Percentiles rank a stretch among this genome's conserved stretches.
These are phyloP conservation scores for Engraulis encrasicolus DNA, from an alignment of 2,113 vertebrate genomes.

Conservation along the genomic window DNA sequence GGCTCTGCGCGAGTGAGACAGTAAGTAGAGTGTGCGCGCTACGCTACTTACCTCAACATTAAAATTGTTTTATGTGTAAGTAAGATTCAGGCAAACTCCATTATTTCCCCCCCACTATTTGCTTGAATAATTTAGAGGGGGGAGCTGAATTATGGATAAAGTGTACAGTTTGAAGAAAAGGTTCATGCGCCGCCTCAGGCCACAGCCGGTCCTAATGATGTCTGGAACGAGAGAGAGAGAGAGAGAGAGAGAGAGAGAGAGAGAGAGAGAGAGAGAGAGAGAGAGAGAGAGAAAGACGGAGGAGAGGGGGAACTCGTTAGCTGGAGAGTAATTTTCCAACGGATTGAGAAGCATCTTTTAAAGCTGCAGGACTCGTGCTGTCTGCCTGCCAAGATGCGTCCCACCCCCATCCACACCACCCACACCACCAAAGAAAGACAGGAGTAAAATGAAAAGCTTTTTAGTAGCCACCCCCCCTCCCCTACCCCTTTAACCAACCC, in stretches of 20 bases:
- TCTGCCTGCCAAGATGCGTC: constrained; percentile 33
- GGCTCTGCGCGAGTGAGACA: background rate
- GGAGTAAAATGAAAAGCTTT: background rate
- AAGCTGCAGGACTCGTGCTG: constrained; percentile 75
- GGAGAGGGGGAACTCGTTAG: constrained; percentile 89
- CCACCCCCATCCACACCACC: background rate
- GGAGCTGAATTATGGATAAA: constrained; percentile 99
- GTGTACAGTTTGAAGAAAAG: constrained; percentile 99
- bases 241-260: constrained; percentile 80
- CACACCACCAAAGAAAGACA: background rate
- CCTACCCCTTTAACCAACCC: too few species aligned
- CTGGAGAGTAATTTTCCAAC: constrained; percentile 94
- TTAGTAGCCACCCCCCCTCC: background rate
- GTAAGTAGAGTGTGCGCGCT: background rate
- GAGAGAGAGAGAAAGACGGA: constrained; percentile 83
- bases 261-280: constrained; percentile 80
- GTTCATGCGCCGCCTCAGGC: constrained; percentile 93
- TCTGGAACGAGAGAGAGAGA: constrained; percentile 87
- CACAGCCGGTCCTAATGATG: constrained; percentile 97
- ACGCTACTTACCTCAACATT: constrained; percentile 72
- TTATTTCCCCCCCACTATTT: constrained; percentile 98
- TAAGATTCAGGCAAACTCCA: constrained; percentile 95
- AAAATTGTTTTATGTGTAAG: constrained; percentile 92
- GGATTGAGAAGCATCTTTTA: constrained; percentile 89
- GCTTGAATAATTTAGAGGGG: constrained; percentile 99